Conservation (phyloP, 2,888 invertebrate genomes). For the Pandemis cinnamomeana region DNA sequence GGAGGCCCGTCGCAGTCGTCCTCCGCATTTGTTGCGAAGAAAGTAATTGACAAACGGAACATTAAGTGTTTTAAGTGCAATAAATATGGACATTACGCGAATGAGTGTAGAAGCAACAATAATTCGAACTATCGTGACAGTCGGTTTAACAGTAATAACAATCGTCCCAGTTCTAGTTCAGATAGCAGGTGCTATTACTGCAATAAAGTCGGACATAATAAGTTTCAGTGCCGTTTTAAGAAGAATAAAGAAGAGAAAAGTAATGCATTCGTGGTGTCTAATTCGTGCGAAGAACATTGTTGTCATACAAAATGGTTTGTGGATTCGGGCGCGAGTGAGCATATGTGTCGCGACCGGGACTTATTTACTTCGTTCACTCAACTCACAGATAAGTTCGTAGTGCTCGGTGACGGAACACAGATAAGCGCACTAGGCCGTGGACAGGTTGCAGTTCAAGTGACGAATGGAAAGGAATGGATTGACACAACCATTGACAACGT, state of each 20-base stretch:
- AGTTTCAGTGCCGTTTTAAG: slow-evolving; percentile 35
- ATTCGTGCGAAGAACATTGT: slow-evolving; percentile 3
- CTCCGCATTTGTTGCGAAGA: slow-evolving; percentile 21
- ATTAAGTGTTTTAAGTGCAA: slow-evolving; percentile 32
- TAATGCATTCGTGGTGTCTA: neutral
- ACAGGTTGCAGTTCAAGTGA: slow-evolving; percentile 46
- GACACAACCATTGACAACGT: slow-evolving; percentile 48
- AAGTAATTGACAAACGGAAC: neutral
- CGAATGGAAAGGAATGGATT: slow-evolving; percentile 46
- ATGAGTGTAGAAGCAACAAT: slow-evolving; percentile 28
- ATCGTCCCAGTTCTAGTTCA: neutral
- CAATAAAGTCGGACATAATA: slow-evolving; percentile 42
- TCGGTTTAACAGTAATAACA: slow-evolving; percentile 2
- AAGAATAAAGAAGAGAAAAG: slow-evolving; percentile 24
- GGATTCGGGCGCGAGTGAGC: slow-evolving; percentile 47
- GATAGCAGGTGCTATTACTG: slow-evolving; percentile 41
- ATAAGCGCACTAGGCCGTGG: slow-evolving; percentile 44
- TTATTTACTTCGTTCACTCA: slow-evolving; percentile 43
- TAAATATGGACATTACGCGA: slow-evolving; percentile 29
- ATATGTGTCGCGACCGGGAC: slow-evolving; percentile 45
- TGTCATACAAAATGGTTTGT: slow-evolving; percentile 45
- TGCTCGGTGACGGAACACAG: slow-evolving; percentile 44
- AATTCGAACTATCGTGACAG: slow-evolving; percentile 10
- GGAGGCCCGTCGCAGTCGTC: neutral
- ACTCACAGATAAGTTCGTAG: slow-evolving; percentile 37